Evolutionary conservation across 2,113 vertebrate species (phyloP).

Genomic region (Marmota flaviventris): DNA sequence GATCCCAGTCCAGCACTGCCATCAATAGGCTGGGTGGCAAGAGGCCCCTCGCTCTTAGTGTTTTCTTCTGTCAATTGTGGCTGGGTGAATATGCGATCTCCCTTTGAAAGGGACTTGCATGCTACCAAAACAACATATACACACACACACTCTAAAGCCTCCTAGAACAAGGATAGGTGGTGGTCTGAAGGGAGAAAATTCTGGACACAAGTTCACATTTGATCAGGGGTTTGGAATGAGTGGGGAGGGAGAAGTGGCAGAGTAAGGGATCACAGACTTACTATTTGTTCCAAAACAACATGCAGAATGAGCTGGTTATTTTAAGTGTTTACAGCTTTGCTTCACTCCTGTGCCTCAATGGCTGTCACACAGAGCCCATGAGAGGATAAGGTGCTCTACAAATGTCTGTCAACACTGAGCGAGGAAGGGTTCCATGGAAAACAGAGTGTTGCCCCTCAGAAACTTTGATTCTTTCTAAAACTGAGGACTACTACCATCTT

Average conservation of each 20-base stretch:
- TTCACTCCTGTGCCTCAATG: too few species aligned
- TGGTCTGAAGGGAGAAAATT: neutral
- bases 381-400: neutral
- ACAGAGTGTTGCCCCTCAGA: neutral
- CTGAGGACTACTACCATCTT: neutral
- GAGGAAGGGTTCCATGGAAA: neutral
- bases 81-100: neutral
- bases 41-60: neutral
- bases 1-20: neutral
- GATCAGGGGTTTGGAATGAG: neutral
- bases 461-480: slow-evolving; percentile 26
- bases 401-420: neutral
- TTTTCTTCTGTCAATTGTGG: neutral
- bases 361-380: neutral
- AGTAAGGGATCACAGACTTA: neutral
- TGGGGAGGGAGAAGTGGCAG: neutral
- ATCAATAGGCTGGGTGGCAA: accelerated
- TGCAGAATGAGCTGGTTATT: neutral
- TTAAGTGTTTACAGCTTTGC: neutral
- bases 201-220: neutral
- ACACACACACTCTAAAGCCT: neutral
- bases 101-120: neutral
- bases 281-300: accelerated
- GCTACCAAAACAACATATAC: neutral
- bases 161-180: neutral